Evolutionary conservation across 2,113 vertebrate species (phyloP).

Genomic region (Tachycineta bicolor): DNA sequence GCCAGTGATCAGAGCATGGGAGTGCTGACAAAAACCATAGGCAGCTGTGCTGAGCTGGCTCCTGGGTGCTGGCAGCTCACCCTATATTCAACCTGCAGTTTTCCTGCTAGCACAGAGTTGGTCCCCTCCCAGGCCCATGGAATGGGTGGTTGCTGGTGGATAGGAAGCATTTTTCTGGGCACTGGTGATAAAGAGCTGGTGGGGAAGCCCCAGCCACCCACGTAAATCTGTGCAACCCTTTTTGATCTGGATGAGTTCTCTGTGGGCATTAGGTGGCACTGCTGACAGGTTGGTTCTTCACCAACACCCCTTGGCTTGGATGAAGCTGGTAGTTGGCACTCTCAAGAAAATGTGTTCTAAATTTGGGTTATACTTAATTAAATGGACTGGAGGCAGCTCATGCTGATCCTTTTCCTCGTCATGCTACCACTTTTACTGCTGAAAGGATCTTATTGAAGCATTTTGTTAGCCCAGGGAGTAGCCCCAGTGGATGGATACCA

Average conservation of each 20-base stretch:
- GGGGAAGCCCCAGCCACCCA: background rate
- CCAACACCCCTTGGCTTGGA: background rate
- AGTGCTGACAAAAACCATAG: background rate
- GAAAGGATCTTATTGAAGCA: background rate
- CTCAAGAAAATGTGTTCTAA: background rate
- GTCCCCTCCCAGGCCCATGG: background rate
- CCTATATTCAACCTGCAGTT: background rate
- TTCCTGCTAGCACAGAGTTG: background rate
- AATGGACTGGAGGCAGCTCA: background rate
- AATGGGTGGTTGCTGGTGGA: background rate
- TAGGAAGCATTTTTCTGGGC: background rate
- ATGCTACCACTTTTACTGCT: background rate
- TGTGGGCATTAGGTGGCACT: background rate
- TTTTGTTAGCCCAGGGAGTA: background rate
- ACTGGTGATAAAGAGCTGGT: rapidly evolving
- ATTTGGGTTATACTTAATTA: background rate
- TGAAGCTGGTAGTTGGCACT: background rate
- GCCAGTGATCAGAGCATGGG: background rate
- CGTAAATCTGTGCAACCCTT: rapidly evolving
- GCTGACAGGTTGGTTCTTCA: background rate
- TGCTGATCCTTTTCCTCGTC: background rate
- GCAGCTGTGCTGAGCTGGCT: background rate
- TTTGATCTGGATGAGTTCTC: background rate
- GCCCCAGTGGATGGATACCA: background rate
- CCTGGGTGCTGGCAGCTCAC: background rate